These are phyloP conservation scores for Eulemur rufifrons DNA, from an alignment of 2,113 vertebrate species.

Conservation along the genomic window DNA sequence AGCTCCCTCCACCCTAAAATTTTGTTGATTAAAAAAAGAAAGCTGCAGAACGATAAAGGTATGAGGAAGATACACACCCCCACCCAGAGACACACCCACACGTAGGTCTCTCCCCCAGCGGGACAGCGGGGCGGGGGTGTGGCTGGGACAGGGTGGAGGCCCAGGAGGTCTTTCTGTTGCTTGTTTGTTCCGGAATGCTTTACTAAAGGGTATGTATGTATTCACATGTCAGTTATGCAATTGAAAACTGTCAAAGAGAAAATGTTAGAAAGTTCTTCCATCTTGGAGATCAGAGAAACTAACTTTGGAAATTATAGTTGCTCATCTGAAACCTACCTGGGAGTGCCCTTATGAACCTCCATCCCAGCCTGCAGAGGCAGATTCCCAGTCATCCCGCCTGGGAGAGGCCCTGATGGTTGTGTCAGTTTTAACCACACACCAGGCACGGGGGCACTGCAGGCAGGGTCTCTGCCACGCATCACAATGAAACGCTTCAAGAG, in stretches of 20 bases:
- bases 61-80: neutral
- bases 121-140: no score
- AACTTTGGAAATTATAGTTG: neutral
- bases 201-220: no score
- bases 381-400: no score
- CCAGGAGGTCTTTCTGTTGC: no score
- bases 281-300: neutral
- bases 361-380: neutral
- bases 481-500: neutral
- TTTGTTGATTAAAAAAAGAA: neutral
- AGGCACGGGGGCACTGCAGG: rapidly evolving
- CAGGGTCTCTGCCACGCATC: rapidly evolving
- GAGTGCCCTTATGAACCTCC: neutral
- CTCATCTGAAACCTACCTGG: neutral
- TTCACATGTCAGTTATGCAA: neutral
- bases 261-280: neutral
- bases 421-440: neutral
- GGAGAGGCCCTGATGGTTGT: no score
- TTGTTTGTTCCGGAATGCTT: neutral
- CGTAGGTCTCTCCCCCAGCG: no score
- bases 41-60: neutral
- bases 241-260: neutral
- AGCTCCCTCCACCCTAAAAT: no score
- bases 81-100: neutral
- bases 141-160: no score